Evolutionary conservation across 2,797 vertebrate species (phyloP).

Genomic region (Silurus aristotelis): DNA sequence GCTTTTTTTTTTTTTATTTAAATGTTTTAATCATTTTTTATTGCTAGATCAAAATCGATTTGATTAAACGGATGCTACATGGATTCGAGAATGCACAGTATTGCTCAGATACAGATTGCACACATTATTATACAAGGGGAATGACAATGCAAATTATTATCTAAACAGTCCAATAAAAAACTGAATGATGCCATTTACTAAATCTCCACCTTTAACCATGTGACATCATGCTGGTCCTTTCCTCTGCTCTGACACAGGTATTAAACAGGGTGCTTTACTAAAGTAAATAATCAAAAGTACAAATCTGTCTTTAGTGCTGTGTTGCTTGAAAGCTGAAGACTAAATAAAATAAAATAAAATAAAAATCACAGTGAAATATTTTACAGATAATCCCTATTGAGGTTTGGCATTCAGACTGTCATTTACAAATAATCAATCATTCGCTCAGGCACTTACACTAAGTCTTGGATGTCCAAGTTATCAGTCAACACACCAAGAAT

Average conservation of each 20-base stretch:
- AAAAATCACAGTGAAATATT: conserved; percentile 25
- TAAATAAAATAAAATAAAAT: background rate
- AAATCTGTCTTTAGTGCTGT: conserved; percentile 1
- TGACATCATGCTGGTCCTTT: background rate
- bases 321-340: background rate
- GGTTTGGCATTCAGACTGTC: background rate
- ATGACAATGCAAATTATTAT: background rate
- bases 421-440: conserved; percentile 9
- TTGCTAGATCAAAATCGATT: background rate
- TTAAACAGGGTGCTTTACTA: background rate
- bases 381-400: background rate
- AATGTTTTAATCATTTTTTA: too few relatives aligned
- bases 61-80: background rate
- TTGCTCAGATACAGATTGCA: background rate
- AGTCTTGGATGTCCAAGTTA: background rate
- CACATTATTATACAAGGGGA: too few relatives aligned
- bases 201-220: background rate
- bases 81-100: background rate
- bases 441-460: conserved; percentile 30
- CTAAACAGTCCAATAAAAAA: background rate
- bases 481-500: background rate
- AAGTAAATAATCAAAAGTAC: background rate
- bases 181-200: background rate
- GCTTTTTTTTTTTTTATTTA: background rate
- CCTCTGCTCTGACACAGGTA: background rate